Percentiles rank a stretch among this genome's conserved stretches.
phyloP scores from a whole-genome alignment of 92 coral and sea anemone genomes.

The Paramuricea clavata region DNA sequence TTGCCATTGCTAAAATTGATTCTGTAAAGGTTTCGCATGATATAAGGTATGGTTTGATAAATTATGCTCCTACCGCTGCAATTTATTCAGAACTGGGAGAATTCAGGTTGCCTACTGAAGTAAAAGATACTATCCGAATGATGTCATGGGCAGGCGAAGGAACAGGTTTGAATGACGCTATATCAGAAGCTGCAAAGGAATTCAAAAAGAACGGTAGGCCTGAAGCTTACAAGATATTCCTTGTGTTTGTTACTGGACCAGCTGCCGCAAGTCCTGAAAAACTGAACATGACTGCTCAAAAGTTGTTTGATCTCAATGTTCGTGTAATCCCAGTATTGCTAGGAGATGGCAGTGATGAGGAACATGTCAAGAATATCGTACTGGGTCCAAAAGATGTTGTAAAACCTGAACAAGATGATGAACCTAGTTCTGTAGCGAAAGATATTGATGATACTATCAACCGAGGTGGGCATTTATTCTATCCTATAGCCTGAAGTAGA shows the following conservation, averaged over 20 bases:
- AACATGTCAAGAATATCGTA: constrained; percentile 48
- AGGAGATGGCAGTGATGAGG: constrained; percentile 68
- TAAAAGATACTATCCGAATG: constrained; percentile 9
- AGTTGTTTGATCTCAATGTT: constrained; percentile 63
- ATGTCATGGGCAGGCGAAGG: constrained; percentile 43
- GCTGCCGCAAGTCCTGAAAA: constrained; percentile 61
- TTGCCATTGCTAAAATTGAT: constrained; percentile 22
- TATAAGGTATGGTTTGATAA: constrained; percentile 34
- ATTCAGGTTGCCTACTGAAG: background rate
- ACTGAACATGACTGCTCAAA: constrained; percentile 58
- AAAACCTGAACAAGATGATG: constrained; percentile 31
- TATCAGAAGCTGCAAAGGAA: constrained; percentile 37
- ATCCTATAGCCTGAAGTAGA: background rate
- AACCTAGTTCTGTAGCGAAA: constrained; percentile 44
- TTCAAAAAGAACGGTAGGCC: constrained; percentile 52
- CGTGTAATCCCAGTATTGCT: constrained; percentile 76
- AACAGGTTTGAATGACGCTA: constrained; percentile 49
- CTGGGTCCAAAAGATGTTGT: constrained; percentile 41
- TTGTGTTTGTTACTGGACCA: constrained; percentile 70
- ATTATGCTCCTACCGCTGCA: constrained; percentile 25
- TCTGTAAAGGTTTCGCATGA: background rate
- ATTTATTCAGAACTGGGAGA: constrained; percentile 13
- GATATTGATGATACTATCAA: constrained; percentile 41
- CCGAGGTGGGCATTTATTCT: constrained; percentile 27
- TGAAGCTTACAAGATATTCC: constrained; percentile 49